Base-by-base conservation (phyloP, 2,797 vertebrate genomes). In the Synanceia verrucosa region DNA sequence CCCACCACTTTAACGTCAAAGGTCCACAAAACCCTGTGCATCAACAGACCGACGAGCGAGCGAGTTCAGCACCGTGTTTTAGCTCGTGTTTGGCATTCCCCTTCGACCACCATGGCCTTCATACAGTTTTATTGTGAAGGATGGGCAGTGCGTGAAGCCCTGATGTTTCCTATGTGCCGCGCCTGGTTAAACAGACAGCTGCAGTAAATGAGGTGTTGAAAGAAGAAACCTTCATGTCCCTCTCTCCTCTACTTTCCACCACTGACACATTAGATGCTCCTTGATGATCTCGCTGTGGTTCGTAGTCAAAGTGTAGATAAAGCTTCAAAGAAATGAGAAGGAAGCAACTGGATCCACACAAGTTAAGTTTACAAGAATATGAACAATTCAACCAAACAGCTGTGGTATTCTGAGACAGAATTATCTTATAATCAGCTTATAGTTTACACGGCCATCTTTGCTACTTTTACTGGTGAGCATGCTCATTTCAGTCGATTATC, bases 141-240 rank as follows among this genome's bases (percentile, higher is more conserved):
- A 73, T 73, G 65, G 26, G 26, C 66, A 44, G 65, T 11, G 31
- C 59, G 69, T 62, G 68, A 70, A 76, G 76, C 72, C 65, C 52
- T 48, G 41, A 71, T 73, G 48, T 63, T 82, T 65, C 58, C 33
- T 65, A 33, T 70, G 65, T 75, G 76, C 61, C 10, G 48, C 43
- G 14, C 63, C 62, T 26, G 73, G 31, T 76, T 70, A 76, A 84
- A 70, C 60, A 61, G 69, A 79, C 58, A 68, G 46, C 73, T 76
- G 65, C 9, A 59, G 51, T 67, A 76, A 89, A 90, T 82, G 89
- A 89, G 70, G 84, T 78, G 79, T 75, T 76, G 73, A 88, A 59
- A 83, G 78, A 71, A 81, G 59, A 84, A 81, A 63, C 52, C 55
- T 65, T 60, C 55, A 65, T 56, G 53, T 67, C 28, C 63, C 11